phyloP scores from a whole-genome alignment of 1,140 invertebrate species.

The Caenorhabditis brenneri region DNA sequence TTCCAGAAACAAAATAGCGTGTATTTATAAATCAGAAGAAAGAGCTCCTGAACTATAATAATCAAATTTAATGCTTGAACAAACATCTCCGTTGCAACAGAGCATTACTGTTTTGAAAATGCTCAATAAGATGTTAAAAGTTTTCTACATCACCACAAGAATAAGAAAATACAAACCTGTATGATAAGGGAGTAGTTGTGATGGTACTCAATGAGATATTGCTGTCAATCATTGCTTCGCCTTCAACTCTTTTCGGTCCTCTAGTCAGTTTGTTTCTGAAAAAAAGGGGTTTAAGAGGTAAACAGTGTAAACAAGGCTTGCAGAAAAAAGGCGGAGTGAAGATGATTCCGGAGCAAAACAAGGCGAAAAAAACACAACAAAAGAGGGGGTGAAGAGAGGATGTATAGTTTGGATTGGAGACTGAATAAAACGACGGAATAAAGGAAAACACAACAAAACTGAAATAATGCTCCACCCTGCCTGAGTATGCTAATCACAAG shows the following conservation, averaged over 20 bases:
- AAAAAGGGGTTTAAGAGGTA: conserved; percentile 19
- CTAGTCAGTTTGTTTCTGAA: neutral
- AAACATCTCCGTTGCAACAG: no score
- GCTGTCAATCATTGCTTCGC: neutral
- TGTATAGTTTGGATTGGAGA: conserved; percentile 33
- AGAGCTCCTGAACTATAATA: no score
- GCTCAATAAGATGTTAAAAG: no score
- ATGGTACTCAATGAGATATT: neutral
- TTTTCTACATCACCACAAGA: no score
- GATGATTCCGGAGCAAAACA: conserved; percentile 1
- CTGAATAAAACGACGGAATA: conserved; percentile 17
- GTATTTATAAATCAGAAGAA: no score
- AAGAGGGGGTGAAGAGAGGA: neutral
- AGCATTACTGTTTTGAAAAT: no score
- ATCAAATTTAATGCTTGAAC: no score
- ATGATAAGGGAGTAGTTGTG: neutral
- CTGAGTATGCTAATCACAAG: conserved; percentile 26
- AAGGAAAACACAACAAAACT: neutral
- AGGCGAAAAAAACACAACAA: neutral
- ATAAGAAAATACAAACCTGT: neutral
- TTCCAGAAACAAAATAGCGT: no score
- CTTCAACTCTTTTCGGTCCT: neutral
- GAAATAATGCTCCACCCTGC: neutral
- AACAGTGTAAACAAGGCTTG: conserved; percentile 16
- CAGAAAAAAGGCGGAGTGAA: neutral